Evolutionary conservation across 2,888 invertebrate genomes (phyloP), one percentile per base, ranked within the genome.

Genomic region (Cephus rjabovi): DNA sequence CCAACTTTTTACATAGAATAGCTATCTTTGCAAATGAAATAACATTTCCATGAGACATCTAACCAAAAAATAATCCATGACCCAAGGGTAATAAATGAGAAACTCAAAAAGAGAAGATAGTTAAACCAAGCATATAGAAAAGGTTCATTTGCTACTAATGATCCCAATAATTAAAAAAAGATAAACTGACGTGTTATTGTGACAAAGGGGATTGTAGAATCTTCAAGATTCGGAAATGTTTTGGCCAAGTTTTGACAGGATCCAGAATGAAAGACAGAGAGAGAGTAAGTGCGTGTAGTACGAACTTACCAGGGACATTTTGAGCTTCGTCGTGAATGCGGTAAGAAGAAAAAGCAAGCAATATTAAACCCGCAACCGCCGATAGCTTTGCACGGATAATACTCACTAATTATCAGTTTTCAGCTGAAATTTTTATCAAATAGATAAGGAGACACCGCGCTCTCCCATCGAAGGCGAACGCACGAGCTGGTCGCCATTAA

Each of bases 241-340:
- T 76, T 77, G 76, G 77, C 76, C 70, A 76, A 71, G 34, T 70
- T 73, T 73, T 77, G 78, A 71, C 73, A 37, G 9, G 35, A 56
- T 75, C 75, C 40, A 75, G 78, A 75, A 74, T 80, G 80, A 82
- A 76, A 79, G 73, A 73, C n/a, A 80, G 77, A 71, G 75, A 75
- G 34, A 79, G 76, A 78, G 76, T 75, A 75, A 71, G 68, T 37
- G 76, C 73, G 56, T 75, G 75, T 34, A 69, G 40, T 75, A 79
- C 73, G 81, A 78, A 84, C 88, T 89, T 79, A 89, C 89, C 87
- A 89, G 79, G 85, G 88, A 86, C 89, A 89, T 89, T 88, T 89
- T 89, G 81, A 88, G 85, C 86, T 86, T 86, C 88, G 89, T 89
- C 83, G 86, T 86, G 86, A 23, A 70, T 69, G 35, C 40, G 12